Conservation (phyloP, 2,888 invertebrate species). For the Augochlorella aurata region DNA sequence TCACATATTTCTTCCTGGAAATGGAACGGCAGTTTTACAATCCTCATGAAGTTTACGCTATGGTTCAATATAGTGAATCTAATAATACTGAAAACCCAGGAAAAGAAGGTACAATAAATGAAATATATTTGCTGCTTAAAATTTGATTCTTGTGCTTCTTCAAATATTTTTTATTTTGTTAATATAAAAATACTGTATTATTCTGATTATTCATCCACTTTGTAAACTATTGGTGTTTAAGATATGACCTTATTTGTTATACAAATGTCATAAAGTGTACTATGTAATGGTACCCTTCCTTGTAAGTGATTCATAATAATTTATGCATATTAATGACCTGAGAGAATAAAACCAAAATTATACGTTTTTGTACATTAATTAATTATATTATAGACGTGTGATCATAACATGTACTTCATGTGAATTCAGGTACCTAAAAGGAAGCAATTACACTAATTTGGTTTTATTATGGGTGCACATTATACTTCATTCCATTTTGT, state of each 20-base stretch:
- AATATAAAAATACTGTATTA: constrained; percentile 37
- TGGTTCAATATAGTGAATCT: constrained; percentile 73
- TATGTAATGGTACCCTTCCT: neutral
- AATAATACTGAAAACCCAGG: constrained; percentile 63
- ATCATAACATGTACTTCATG: constrained; percentile 8
- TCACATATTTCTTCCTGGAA: constrained; percentile 77
- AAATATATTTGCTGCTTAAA: constrained; percentile 61
- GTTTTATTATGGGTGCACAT: constrained; percentile 54
- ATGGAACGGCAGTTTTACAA: constrained; percentile 77
- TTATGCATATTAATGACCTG: neutral
- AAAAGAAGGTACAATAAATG: constrained; percentile 68
- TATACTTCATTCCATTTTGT: constrained; percentile 36
- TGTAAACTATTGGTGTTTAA: constrained; percentile 15
- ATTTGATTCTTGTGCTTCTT: constrained; percentile 60
- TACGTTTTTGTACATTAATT: neutral
- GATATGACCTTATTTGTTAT: neutral
- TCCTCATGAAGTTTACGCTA: constrained; percentile 74
- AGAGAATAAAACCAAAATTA: neutral
- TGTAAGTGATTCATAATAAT: neutral
- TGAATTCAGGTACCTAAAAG: constrained; percentile 45
- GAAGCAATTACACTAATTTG: constrained; percentile 64
- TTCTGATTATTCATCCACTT: constrained; percentile 33
- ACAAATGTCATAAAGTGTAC: neutral
- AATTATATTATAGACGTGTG: constrained; percentile 13
- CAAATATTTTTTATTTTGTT: constrained; percentile 60